These are phyloP conservation scores for Ophiothrix spiculata DNA, from an alignment of 35 echinoderm and acorn worm genomes.

Conservation along the genomic window DNA sequence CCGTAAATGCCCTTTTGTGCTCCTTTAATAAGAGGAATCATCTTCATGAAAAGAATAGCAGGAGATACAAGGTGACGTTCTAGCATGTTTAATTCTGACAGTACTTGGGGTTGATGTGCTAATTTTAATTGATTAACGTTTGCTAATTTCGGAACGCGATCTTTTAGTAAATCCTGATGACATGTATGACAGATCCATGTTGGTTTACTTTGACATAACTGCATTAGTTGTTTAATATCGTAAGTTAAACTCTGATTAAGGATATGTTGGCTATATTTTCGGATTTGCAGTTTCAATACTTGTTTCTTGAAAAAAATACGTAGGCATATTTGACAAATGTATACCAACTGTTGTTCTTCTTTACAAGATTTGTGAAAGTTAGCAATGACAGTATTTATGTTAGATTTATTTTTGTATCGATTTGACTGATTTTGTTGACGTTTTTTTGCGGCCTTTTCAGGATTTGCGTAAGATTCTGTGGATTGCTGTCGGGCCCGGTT, in stretches of 20 bases:
- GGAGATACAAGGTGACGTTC: neutral
- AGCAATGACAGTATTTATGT: neutral
- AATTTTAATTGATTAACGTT: neutral
- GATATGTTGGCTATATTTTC: neutral
- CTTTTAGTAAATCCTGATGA: neutral
- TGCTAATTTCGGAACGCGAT: conserved; percentile 2
- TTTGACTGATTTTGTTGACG: neutral
- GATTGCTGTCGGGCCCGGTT: neutral
- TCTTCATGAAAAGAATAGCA: neutral
- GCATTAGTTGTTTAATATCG: too few species aligned
- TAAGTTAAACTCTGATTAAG: too few species aligned
- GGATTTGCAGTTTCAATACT: neutral
- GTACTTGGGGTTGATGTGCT: neutral
- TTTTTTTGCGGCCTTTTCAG: neutral
- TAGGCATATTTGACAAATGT: neutral
- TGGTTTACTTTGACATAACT: too few species aligned
- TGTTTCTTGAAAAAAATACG: neutral
- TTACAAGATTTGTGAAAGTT: conserved; percentile 8
- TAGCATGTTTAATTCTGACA: neutral
- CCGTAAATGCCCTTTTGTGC: conserved; percentile 1
- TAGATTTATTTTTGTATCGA: too few species aligned
- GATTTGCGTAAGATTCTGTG: too few species aligned
- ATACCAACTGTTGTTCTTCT: neutral
- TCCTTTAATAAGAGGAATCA: neutral
- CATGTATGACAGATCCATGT: neutral